Percentiles rank a stretch among this genome's conserved stretches.
Evolutionary conservation across 2,113 vertebrate species (phyloP).

Genomic region (Callipepla californica): DNA sequence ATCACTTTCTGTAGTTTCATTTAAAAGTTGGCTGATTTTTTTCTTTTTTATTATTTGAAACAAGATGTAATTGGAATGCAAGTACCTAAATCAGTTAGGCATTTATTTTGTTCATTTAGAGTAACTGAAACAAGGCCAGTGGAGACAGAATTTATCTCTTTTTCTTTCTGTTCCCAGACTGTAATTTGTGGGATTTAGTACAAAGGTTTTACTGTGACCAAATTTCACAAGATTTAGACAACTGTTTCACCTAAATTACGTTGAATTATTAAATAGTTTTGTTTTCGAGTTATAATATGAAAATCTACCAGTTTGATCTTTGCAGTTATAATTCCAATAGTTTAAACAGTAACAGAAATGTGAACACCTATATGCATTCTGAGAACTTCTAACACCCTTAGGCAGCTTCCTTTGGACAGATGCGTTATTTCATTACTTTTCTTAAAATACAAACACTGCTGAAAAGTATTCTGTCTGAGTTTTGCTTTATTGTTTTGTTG

Average conservation of each 20-base stretch:
- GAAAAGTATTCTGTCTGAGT: neutral
- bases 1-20: neutral
- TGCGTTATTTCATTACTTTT: conserved; percentile 21
- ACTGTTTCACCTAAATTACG: neutral
- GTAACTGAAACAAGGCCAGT: neutral
- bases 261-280: neutral
- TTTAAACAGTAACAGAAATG: neutral
- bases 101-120: neutral
- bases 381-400: neutral
- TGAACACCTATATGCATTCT: neutral
- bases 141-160: neutral
- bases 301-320: neutral
- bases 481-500: neutral
- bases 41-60: neutral
- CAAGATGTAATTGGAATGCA: neutral
- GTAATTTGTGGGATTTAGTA: neutral
- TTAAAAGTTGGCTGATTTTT: neutral
- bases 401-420: conserved; percentile 31
- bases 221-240: neutral
- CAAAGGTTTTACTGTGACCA: neutral
- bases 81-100: neutral
- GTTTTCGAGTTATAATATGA: neutral
- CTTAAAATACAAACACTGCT: neutral
- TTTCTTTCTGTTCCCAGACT: neutral
- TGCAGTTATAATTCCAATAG: neutral